Evolutionary conservation across 2,113 vertebrate species (phyloP), one percentile per base, ranked within the genome.

Genomic region (Scalopus aquaticus): DNA sequence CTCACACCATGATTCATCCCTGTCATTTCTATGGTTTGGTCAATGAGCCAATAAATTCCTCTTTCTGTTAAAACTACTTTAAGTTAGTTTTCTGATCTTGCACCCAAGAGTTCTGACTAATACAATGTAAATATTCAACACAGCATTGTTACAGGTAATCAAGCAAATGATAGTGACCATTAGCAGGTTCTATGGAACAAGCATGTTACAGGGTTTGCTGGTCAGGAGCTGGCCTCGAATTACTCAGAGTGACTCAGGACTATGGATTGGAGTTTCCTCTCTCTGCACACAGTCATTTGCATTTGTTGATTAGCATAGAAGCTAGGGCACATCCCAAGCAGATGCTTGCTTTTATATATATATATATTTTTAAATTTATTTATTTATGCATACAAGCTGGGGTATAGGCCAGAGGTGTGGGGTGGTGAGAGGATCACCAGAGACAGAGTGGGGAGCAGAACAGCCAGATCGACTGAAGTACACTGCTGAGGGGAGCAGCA

Each of bases 61-160:
- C 37, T 72, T 73, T 74, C 44, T 35, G 35, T 58, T 70, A 78
- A 90, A 86, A 49, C 46, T 24, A 15, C 30, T 83, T 90, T 32
- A 35, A 77, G 16, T 10, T 96, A 39, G 51, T 89, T 51, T 96
- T 86, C 69, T 95, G 76, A 49, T 37, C n/a, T 81, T 76, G 74
- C 49, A 78, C 35, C 39, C 46, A 56, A 49, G 35, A 78, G 12
- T 39, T 73, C 51, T 77, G 70, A 86, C 24, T 62, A 72, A 12
- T 30, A 42, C 11, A 54, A 35, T 58, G 11, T 70, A 24, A 94
- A 81, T 72, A 26, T 44, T 39, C 3, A 42, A 39, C 3, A 24
- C 69, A n/a, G n/a, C n/a, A n/a, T 67, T 88, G 51, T 79, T 93
- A 37, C 26, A 93, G n/a, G 39, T 46, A 54, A 32, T 19, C 37